Evolutionary conservation across 2,113 vertebrate genomes (phyloP).

Genomic region (Rhadina sibilatrix): DNA sequence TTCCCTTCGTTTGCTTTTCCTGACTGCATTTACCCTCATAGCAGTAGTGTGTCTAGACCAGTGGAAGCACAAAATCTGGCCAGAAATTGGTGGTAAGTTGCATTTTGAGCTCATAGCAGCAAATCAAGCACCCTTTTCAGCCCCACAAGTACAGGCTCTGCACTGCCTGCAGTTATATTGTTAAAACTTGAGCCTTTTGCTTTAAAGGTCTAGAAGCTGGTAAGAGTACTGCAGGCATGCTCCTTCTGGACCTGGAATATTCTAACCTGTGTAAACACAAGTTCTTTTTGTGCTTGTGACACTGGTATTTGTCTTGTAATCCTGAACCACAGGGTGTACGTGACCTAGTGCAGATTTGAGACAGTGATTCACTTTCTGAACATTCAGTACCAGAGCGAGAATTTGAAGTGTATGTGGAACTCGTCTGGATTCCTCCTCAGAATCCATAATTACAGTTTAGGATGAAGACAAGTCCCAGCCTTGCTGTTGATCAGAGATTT

Average conservation of each 20-base stretch:
- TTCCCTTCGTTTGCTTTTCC: constrained; percentile 87
- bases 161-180: background rate
- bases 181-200: background rate
- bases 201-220: background rate
- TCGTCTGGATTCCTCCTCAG: background rate
- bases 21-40: constrained; percentile 80
- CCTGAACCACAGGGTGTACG: background rate
- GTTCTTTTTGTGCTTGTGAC: background rate
- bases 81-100: constrained; percentile 83
- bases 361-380: background rate
- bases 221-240: background rate
- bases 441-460: background rate
- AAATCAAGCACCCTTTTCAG: rapidly evolving
- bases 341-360: background rate
- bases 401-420: background rate
- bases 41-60: constrained; percentile 84
- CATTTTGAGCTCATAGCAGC: background rate
- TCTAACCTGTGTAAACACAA: background rate
- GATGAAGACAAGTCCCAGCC: background rate
- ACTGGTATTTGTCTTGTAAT: background rate
- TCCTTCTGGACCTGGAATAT: background rate
- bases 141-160: background rate
- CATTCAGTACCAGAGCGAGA: background rate
- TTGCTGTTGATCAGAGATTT: background rate
- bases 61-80: constrained; percentile 93